Conservation (phyloP, 2,797 vertebrate genomes). For the Alectoris magna region DNA sequence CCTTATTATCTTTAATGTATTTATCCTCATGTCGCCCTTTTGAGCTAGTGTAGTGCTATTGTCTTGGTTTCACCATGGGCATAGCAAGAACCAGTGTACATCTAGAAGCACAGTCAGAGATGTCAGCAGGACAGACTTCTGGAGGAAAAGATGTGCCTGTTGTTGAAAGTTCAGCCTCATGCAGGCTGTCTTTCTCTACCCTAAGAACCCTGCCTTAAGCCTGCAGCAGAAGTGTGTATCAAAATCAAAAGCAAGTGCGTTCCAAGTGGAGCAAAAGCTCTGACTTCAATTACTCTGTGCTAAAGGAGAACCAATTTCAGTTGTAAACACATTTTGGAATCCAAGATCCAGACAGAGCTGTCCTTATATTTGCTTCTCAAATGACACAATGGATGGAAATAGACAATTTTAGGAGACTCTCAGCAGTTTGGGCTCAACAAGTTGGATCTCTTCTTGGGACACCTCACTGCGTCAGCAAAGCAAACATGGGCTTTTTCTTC, state of each 20-base stretch:
- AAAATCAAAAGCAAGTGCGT: neutral
- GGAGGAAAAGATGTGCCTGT: accelerated
- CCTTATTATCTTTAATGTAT: slow-evolving; percentile 57
- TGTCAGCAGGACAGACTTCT: slow-evolving; percentile 3
- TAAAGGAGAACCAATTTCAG: neutral
- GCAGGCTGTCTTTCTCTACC: neutral
- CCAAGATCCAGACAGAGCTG: neutral
- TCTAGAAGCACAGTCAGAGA: neutral
- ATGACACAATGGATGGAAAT: neutral
- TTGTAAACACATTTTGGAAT: neutral
- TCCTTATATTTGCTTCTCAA: neutral
- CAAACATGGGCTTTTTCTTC: neutral
- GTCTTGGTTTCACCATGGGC: slow-evolving; percentile 54
- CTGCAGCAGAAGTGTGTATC: neutral
- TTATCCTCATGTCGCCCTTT: slow-evolving; percentile 45
- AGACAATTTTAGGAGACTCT: neutral
- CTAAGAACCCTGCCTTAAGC: neutral
- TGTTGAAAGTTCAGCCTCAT: accelerated
- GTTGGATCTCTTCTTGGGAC: accelerated
- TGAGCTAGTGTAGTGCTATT: slow-evolving; percentile 17
- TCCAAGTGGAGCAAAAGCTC: neutral
- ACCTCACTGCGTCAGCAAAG: neutral
- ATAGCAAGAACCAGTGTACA: slow-evolving; percentile 14
- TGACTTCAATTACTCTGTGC: neutral
- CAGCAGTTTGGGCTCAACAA: neutral